phyloP scores from a whole-genome alignment of 2,797 vertebrate species.

The Anguilla pacifica region DNA sequence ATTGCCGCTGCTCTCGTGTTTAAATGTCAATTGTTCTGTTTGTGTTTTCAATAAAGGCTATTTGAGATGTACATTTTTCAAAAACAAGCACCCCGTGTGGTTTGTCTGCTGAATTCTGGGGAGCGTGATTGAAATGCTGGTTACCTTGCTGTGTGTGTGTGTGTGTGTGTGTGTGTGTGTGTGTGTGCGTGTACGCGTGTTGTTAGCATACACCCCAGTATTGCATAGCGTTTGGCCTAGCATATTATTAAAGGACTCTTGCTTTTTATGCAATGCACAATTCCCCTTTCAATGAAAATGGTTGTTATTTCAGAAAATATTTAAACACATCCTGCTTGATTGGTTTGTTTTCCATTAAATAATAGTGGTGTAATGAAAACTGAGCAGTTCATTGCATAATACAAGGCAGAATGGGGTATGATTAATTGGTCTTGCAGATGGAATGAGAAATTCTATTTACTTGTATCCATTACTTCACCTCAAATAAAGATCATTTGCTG shows the following conservation, averaged over 20 bases:
- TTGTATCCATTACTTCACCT: not conserved
- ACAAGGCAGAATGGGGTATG: not conserved
- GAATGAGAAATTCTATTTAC: not conserved
- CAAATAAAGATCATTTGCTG: not conserved
- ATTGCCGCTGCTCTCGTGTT: not conserved
- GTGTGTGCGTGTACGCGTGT: not conserved
- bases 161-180: not conserved
- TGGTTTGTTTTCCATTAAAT: not conserved
- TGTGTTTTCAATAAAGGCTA: slow-evolving; percentile 46
- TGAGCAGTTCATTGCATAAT: not conserved
- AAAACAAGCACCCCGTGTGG: slow-evolving; percentile 34
- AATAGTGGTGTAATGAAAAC: not conserved
- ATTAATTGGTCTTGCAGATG: not conserved
- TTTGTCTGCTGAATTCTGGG: slow-evolving; percentile 34
- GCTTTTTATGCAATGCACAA: not conserved
- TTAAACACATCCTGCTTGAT: not conserved
- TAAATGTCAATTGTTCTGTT: slow-evolving; percentile 12
- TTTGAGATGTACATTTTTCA: slow-evolving; percentile 33
- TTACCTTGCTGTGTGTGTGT: not conserved
- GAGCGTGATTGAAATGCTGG: not conserved
- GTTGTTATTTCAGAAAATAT: not conserved
- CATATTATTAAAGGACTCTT: not conserved
- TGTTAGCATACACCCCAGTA: not conserved
- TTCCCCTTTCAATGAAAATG: not conserved
- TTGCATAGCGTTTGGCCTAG: not conserved